Evolutionary conservation across 92 coral and sea anemone species (phyloP).

Genomic region (Bergia sp.): DNA sequence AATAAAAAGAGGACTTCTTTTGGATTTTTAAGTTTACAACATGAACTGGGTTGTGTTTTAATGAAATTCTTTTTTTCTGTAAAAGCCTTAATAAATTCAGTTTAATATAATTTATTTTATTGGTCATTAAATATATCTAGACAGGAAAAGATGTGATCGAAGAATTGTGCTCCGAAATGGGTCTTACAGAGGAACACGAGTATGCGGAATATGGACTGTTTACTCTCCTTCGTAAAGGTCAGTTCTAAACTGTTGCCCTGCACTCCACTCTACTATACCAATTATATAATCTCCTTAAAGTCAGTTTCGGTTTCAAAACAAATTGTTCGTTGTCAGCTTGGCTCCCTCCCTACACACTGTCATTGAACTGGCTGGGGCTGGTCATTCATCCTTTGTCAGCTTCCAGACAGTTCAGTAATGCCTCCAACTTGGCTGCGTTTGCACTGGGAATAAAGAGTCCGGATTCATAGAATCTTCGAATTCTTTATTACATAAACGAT

Average conservation of each 20-base stretch:
- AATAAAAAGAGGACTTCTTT: too few relatives aligned
- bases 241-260: not conserved
- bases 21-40: too few relatives aligned
- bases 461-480: not conserved
- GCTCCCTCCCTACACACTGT: not conserved
- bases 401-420: too few relatives aligned
- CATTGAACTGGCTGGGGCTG: not conserved
- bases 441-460: not conserved
- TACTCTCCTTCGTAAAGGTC: constrained; percentile 30
- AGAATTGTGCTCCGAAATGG: constrained; percentile 44
- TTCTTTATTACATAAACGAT: not conserved
- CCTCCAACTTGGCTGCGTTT: not conserved
- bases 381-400: not conserved
- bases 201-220: constrained; percentile 39
- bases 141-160: constrained; percentile 31
- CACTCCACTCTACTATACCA: not conserved
- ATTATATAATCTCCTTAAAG: too few relatives aligned
- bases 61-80: not conserved
- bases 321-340: not conserved
- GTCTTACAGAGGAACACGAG: constrained; percentile 8
- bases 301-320: too few relatives aligned
- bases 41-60: too few relatives aligned
- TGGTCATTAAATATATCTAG: not conserved
- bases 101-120: too few relatives aligned
- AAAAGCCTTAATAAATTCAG: not conserved